Conservation (phyloP, 2,888 invertebrate species). For the Tetranychus truncatus region DNA sequence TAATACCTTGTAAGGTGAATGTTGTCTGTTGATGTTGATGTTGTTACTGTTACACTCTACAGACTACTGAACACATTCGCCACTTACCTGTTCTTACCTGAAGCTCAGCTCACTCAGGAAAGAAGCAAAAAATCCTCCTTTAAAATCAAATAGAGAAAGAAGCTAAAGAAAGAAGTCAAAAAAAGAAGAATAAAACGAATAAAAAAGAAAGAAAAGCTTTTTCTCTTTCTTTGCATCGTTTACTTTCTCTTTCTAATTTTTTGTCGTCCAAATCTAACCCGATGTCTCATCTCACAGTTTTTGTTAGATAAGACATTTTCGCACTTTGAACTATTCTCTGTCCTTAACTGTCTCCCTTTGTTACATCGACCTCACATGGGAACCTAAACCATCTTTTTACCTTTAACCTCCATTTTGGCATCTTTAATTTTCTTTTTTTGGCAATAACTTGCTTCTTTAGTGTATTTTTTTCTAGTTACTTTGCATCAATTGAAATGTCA, state of each 20-base stretch:
- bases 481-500: no score
- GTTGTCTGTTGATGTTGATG: neutral
- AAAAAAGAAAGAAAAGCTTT: neutral
- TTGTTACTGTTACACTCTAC: slow-evolving; percentile 1
- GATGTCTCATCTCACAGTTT: slow-evolving; percentile 2
- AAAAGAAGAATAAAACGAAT: neutral
- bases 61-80: neutral
- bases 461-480: no score
- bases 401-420: no score
- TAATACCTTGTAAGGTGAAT: neutral
- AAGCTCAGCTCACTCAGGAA: neutral
- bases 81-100: neutral
- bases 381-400: no score
- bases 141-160: neutral
- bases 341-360: no score
- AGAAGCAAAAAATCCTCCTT: no score
- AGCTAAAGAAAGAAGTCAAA: neutral
- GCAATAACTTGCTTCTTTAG: no score
- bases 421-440: no score
- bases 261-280: neutral
- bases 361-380: no score
- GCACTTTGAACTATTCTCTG: no score
- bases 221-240: neutral
- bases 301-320: neutral
- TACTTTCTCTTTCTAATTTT: slow-evolving; percentile 2